Evolutionary conservation across 2,888 invertebrate species (phyloP), one percentile per base, ranked within the genome.

Genomic region (Ligdia adustata): DNA sequence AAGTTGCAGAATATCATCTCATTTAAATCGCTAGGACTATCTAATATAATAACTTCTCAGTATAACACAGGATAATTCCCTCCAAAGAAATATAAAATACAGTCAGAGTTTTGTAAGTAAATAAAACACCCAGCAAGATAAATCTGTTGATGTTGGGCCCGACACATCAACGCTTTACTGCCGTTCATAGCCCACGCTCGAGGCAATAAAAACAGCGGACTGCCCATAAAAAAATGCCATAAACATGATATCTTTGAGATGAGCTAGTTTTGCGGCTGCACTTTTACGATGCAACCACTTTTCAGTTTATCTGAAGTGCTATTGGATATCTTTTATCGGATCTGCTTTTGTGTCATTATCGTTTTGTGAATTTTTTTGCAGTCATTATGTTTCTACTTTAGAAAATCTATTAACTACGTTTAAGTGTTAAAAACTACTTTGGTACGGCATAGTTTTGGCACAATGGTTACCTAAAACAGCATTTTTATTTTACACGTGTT

Each of bases 231-330:
- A 44, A 69, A 64, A 60, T 52, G 52, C 47, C 48, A 68, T 80
- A 76, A 79, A 76, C 63, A 57, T 61, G 60, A 60, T 65, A 69
- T 72, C 67, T 67, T 64, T 59, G 65, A 68, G 66, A 72, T 69
- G 66, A 57, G 63, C 65, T 69, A 63, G 62, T 63, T 66, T 57
- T 53, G 52, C 49, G 60, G 62, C 55, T 69, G 66, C 66, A 66
- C 52, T 65, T 67, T 69, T 70, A 70, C 60, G 62, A 59, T 67
- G 62, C 56, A 69, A 52, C 55, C 44, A 55, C 53, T 56, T 55
- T 56, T 45, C 35, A 49, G 50, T 57, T 50, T 48, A 59, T 55
- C 52, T 55, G 33, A 46, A 59, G 34, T 22, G 48, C 12, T 32
- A 41, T 42, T 52, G 20, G 32, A 33, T 38, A 38, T 32, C 31